A percentile compares a stretch with the other conserved stretches of the same genome.
These are phyloP conservation scores for Doris montereyensis DNA, from an alignment of 2,888 invertebrate genomes.

Conservation along the genomic window DNA sequence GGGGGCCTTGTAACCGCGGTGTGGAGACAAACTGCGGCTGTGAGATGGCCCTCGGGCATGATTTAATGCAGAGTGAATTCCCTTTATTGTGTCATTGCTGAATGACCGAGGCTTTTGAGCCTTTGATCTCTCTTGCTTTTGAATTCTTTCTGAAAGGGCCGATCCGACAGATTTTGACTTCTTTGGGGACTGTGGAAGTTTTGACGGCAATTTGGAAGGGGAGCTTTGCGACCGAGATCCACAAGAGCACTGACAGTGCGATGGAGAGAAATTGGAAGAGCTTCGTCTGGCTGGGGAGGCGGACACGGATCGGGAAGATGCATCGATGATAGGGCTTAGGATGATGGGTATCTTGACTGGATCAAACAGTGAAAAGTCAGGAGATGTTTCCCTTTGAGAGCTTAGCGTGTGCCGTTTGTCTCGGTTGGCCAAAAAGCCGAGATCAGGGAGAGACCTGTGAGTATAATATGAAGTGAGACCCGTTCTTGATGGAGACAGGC, in stretches of 20 bases:
- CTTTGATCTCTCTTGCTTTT: neutral
- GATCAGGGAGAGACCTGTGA: conserved; percentile 62
- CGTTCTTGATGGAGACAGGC: conserved; percentile 52
- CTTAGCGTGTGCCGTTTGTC: neutral
- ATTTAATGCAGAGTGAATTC: neutral
- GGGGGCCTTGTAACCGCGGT: neutral
- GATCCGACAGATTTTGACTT: conserved; percentile 20
- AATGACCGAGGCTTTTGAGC: neutral
- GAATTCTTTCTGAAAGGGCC: neutral
- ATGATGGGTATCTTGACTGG: conserved; percentile 53
- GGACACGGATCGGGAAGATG: conserved; percentile 45
- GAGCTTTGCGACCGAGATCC: conserved; percentile 44
- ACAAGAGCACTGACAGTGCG: conserved; percentile 58
- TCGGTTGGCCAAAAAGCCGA: conserved; percentile 53
- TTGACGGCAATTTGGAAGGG: conserved; percentile 18
- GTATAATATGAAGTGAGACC: conserved; percentile 56
- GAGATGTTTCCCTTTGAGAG: conserved; percentile 18
- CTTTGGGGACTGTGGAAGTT: neutral
- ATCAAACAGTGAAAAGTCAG: conserved; percentile 57
- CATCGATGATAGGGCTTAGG: conserved; percentile 47
- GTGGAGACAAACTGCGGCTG: neutral
- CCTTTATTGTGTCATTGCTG: neutral
- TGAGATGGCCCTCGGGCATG: neutral
- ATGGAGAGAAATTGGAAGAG: conserved; percentile 35
- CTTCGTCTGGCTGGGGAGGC: conserved; percentile 47